Conservation (phyloP, 2,113 vertebrate species). For the Oreotrochilus melanogaster region DNA sequence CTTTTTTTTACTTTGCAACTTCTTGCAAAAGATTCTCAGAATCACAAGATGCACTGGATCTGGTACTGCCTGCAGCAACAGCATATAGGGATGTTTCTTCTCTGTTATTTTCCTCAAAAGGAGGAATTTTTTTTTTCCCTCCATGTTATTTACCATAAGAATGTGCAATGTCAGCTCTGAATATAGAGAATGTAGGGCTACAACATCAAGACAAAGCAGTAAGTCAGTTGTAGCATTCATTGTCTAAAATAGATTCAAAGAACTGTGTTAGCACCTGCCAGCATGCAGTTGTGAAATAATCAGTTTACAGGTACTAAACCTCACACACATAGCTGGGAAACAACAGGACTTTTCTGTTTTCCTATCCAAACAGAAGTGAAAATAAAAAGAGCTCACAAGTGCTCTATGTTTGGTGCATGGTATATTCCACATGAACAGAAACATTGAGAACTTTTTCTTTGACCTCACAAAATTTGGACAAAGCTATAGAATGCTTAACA, state of each 20-base stretch:
- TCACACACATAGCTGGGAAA: not conserved
- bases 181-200: not conserved
- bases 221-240: not conserved
- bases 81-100: not conserved
- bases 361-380: not conserved
- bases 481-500: not conserved
- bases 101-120: not conserved
- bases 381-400: not conserved
- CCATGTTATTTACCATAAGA: not conserved
- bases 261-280: not conserved
- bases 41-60: not conserved
- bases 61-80: not conserved
- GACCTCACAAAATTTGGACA: not conserved
- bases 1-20: not conserved
- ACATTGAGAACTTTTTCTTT: not conserved
- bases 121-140: not conserved
- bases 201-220: not conserved
- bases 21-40: not conserved
- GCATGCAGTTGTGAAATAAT: not conserved
- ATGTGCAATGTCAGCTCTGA: not conserved
- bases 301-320: not conserved
- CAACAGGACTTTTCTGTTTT: not conserved
- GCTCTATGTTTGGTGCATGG: not conserved
- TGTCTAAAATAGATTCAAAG: not conserved
- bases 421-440: not conserved